Evolutionary conservation across 2,888 invertebrate genomes (phyloP), one percentile per base, ranked within the genome.

Genomic region (Agrotis clavis): DNA sequence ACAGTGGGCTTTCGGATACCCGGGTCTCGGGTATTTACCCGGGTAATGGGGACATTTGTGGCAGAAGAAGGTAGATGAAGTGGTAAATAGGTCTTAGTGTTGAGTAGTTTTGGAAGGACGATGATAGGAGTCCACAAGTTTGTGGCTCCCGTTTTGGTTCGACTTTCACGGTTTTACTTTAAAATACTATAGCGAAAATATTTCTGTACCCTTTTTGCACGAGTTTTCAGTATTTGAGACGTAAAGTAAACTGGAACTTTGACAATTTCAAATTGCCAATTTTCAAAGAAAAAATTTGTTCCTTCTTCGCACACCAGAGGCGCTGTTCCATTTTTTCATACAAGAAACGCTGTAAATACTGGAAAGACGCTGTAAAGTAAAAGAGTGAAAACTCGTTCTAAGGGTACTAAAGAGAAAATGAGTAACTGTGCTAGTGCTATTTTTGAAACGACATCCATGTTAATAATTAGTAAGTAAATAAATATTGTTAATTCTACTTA

Each of bases 1-100:
- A 35, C 71, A 86, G 72, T 86, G 85, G 82, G 86, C 79, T 21
- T 82, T n/a, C 25, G 25, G 65, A 4, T 18, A 16, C 9, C 41
- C 41, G 2, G 30, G 30, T 6, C 41, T 9, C 13, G 9, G 13
- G 14, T 21, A 25, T 60, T 41, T 68, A 80, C 63, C 47, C 30
- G 47, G 41, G 14, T n/a, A 69, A 57, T 64, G 18, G 64, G 7
- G n/a, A 25, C 9, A 14, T 76, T 76, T 48, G 19, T 14, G 11
- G 19, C 9, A 16, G 35, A 54, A 25, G 1, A 6, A 50, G 5
- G 60, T 19, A 13, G 2, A 41, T 13, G 6, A n/a, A 47, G 21
- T 47, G 35, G 41, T n/a, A 41, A 41, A 41, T 41, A 41, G 41
- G 41, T 65, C 21, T 41, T 13, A 71, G 16, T 16, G 6, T 6